phyloP scores from a whole-genome alignment of 2,113 vertebrate species.

The Redunca redunca region DNA sequence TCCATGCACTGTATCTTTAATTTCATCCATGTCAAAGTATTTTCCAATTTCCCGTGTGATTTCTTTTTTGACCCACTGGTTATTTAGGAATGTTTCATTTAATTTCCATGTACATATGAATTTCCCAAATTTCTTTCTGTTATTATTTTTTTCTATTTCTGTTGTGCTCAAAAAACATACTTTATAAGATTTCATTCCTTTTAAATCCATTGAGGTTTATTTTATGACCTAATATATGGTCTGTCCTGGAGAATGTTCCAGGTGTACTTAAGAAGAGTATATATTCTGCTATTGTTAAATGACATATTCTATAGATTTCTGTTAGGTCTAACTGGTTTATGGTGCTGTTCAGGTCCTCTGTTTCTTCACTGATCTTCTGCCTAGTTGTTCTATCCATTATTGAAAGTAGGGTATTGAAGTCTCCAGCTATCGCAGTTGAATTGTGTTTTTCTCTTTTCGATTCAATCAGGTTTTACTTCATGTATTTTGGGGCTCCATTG shows the following conservation, averaged over 20 bases:
- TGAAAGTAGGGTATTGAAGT: background rate
- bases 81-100: background rate
- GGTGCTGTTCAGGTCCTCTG: background rate
- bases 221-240: background rate
- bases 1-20: background rate
- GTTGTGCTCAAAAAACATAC: background rate
- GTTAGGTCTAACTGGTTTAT: background rate
- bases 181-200: constrained; percentile 1
- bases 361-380: background rate
- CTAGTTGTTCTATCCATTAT: background rate
- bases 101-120: background rate
- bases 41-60: constrained; percentile 1
- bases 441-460: background rate
- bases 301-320: background rate
- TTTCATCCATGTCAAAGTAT: constrained; percentile 36
- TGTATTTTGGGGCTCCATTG: background rate
- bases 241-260: background rate
- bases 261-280: background rate
- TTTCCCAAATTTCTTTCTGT: background rate
- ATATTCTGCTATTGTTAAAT: constrained; percentile 6
- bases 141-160: background rate
- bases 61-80: background rate
- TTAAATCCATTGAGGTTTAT: background rate
- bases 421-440: background rate
- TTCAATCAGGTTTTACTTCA: background rate